Base-by-base conservation (phyloP, 2,113 vertebrate species). In the Sebastes fasciatus region DNA sequence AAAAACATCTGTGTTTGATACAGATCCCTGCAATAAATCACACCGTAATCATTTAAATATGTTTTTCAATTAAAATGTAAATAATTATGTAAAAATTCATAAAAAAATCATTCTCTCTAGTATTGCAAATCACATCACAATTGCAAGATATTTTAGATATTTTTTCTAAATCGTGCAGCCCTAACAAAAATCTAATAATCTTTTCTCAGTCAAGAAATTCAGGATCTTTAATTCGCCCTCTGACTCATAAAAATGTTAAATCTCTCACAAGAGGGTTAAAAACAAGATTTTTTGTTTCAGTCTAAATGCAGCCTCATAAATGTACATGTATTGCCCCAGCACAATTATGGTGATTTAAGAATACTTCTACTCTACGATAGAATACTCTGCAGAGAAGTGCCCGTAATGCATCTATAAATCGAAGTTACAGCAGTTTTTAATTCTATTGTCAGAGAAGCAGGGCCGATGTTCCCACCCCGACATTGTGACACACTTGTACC, bases 401-500 rank as follows among this genome's bases (percentile, higher is more conserved):
- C 51, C 12, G 51, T 19, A 40, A 54, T 65, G 48, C 43, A 34
- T 49, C 78, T 17, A 66, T 67, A 45, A 42, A 79, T 48, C 0
- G 0, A 57, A 19, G 42, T 46, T 66, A 13, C 23, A 34, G 48
- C 34, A 13, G 5, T 57, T 83, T 60, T 80, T 51, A 26, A 74
- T 65, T 72, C 82, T 57, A 64, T 74, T 82, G 81, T 77, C 55
- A 17, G 34, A 74, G 54, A 79, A 67, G 51, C 11, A 54, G 60
- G 21, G 48, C 74, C 16, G 16, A 82, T 67, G 84, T 74, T 60
- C 67, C 81, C 80, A 8, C 77, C 87, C 89, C 72, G 78, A 88
- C 61, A 55, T 93, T 94, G 92, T 90, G 89, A 92, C 92, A 93
- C 80, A 87, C 83, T 92, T 82, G 85, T 84, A 92, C 83, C 77